Evolutionary conservation across 2,797 vertebrate genomes (phyloP), one percentile per base, ranked within the genome.

Genomic region (Ambastaia sidthimunki): DNA sequence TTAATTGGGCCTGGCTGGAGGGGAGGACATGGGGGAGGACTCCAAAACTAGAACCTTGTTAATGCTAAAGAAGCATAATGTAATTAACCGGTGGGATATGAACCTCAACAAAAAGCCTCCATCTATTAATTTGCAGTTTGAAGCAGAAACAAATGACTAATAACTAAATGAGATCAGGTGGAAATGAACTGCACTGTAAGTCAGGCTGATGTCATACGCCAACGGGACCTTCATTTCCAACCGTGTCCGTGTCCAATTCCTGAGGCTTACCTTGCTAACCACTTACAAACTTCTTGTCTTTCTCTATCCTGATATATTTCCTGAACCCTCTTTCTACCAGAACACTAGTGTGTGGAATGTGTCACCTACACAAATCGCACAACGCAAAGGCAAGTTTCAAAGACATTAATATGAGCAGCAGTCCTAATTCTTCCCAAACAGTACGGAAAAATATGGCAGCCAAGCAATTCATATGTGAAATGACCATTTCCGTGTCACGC

Each of bases 1-100:
- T 83, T 83, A 83, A 83, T 81, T 47, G 72, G 47, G 28, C 25
- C 52, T 74, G 63, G 67, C 68, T 65, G 37, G 23, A 70, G 63
- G 70, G 54, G 73, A 76, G 60, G 55, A 55, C 55, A 55, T 68
- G 54, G n/a, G 25, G 54, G 79, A 69, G 65, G 47, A 18, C 50
- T 57, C 68, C 4, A 5, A 57, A 55, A 73, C 70, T 57, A 66
- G 31, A 80, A 52, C 28, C 65, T 48, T 69, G 52, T 69, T 69
- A 77, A 77, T 48, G 23, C 52, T 31, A 69, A 77, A 23, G 52
- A 77, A 77, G 52, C 75, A 47, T 41, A 44, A 16, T 44, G 67
- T 84, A 84, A 87, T 87, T 87, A 87, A 84, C 57, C 19, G 67
- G 44, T 37, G 37, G 67, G 63, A 59, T 57, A 68, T 71, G 63